Conservation (phyloP, 2,113 vertebrate genomes). For the Hippoglossus stenolepis region DNA sequence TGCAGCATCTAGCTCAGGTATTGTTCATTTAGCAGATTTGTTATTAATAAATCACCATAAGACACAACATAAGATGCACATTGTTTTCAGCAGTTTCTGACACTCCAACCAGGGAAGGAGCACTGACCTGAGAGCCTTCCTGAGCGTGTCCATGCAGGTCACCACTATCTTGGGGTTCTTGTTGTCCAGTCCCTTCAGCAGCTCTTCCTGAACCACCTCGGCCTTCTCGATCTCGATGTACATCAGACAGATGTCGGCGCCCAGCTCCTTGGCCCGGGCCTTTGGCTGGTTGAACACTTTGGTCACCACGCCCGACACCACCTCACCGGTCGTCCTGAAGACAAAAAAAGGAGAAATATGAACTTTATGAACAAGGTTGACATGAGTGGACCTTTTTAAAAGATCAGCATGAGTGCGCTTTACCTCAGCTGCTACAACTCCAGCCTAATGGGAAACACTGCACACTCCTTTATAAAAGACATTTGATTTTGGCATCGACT, state of each 20-base stretch:
- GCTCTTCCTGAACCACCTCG: conserved; percentile 94
- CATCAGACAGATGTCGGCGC: conserved; percentile 94
- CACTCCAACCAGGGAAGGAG: too few relatives aligned
- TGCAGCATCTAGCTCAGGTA: too few relatives aligned
- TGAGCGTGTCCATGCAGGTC: conserved; percentile 91
- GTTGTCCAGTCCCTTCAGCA: conserved; percentile 96
- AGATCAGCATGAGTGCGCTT: too few relatives aligned
- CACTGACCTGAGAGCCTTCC: conserved; percentile 92
- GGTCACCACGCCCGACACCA: conserved; percentile 95
- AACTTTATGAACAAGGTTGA: not conserved
- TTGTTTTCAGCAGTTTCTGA: too few relatives aligned
- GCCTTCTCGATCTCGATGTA: conserved; percentile 96
- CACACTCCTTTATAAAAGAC: too few relatives aligned
- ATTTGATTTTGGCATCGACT: too few relatives aligned
- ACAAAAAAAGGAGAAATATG: not conserved
- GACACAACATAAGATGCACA: too few relatives aligned
- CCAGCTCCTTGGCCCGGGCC: conserved; percentile 95
- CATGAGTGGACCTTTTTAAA: not conserved
- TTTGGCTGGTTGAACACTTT: conserved; percentile 99
- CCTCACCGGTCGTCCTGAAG: conserved; percentile 94
- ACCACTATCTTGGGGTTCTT: conserved; percentile 98
- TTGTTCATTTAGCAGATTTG: too few relatives aligned
- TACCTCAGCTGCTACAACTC: too few relatives aligned
- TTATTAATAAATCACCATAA: too few relatives aligned
- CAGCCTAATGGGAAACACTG: too few relatives aligned